Evolutionary conservation across 2,113 vertebrate species (phyloP), one percentile per base, ranked within the genome.

Genomic region (Dryoscopus gambensis): DNA sequence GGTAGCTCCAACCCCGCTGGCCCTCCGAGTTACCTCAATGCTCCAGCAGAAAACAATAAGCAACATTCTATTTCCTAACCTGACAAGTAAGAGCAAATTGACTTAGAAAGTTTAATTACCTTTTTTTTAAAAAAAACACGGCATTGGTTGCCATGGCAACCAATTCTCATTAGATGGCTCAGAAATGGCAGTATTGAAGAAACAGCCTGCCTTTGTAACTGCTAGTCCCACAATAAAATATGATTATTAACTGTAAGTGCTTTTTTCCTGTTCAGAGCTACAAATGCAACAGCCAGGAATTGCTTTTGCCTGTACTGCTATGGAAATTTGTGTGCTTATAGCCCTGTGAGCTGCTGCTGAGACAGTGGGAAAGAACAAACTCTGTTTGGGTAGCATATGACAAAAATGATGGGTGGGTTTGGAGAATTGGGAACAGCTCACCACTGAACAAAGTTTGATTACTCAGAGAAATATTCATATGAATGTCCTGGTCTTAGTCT

Each of bases 81-180:
- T 96, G 96, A 90, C 97, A 94, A 75, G 53, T 70, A 57, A 89
- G 62, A 60, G 70, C 47, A 92, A 97, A 95, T 80, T 88, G 89
- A 95, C 92, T 87, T 79, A 35, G 81, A 55, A 88, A 92, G 77
- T 93, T 98, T 96, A 95, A 97, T 94, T 95, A 94, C 93, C n/a
- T n/a, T n/a, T 93, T 63, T 86, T 30, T 13, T 3, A 5, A 17
- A 67, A 52, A 46, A n/a, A 68, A 31, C 3, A 40, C 33, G 80
- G 30, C 59, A 74, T 62, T 56, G 65, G 92, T 96, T 96, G 80
- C 70, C 71, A 69, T 37, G 71, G 75, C 47, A 95, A 94, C 85
- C 52, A 40, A 76, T 73, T 95, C 92, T 86, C 80, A 84, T 91
- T 86, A 87, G 79, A 64, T 55, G 52, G 79, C 91, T 62, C 25